Evolutionary conservation across 2,797 vertebrate species (phyloP), one percentile per base, ranked within the genome.

Genomic region (Bradypodion pumilum): DNA sequence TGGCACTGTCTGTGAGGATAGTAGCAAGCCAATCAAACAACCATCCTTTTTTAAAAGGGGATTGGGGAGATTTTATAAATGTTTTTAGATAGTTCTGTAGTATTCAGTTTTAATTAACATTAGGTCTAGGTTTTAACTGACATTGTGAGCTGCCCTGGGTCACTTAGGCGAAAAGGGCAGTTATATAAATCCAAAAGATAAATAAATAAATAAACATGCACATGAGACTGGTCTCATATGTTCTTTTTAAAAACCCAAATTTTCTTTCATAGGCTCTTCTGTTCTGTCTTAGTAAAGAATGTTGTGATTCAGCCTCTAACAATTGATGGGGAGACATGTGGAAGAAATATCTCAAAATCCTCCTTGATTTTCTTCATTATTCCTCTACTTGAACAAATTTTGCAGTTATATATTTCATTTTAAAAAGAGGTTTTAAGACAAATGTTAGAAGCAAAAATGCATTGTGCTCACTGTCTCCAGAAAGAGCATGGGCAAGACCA

Each of bases 341-440:
- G 0, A 15, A 62, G 40, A 25, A n/a, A 15, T 5, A 23, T 40
- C 21, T 66, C 65, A 85, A 82, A 35, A 9, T 32, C 0, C 85
- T 85, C 74, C 13, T 60, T 37, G 42, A 7, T 44, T 86, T 85
- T 75, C 0, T 74, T 81, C 52, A 75, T 46, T 76, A 25, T 0
- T 0, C 29, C 86, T 8, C 49, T 35, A 62, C 42, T 75, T 70
- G 86, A 82, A 65, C 8, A 79, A 1, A 0, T 10, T 89, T 84
- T 81, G 81, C 32, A 83, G 78, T 74, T 86, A 84, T 88, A n/a
- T 63, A 87, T 78, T 90, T 90, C 29, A 82, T 87, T 92, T 87
- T 78, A 13, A 49, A 88, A 46, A 29, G 60, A 90, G 72, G 65
- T 37, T 1, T 79, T 83, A 88, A 74, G 78, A 90, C 70, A 80